Percentiles rank a stretch among this genome's conserved stretches.
Evolutionary conservation across 2,113 vertebrate species (phyloP).

Genomic region (Pteropus alecto): DNA sequence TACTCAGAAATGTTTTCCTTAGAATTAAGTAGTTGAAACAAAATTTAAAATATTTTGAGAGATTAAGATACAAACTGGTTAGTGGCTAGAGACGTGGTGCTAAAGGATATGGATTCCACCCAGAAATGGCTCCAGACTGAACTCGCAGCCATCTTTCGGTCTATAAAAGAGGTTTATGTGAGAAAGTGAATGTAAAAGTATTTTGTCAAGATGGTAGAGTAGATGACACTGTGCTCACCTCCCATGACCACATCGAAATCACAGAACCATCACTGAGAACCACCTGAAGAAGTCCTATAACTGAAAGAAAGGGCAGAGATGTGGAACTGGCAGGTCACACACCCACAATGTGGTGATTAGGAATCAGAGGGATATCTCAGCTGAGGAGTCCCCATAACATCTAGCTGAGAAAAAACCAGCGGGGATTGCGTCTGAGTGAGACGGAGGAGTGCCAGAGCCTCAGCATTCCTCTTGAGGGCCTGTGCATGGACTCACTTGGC

Average conservation of each 20-base stretch:
- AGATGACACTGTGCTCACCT: neutral
- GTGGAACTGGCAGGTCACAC: too few species aligned
- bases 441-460: too few species aligned
- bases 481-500: neutral
- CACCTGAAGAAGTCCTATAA: neutral
- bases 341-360: too few species aligned
- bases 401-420: neutral
- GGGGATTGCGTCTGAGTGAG: too few species aligned
- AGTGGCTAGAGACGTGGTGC: neutral
- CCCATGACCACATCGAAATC: neutral
- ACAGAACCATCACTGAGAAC: neutral
- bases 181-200: neutral
- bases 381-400: neutral
- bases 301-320: too few species aligned
- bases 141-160: neutral
- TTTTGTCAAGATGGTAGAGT: neutral
- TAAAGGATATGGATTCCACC: neutral
- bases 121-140: neutral
- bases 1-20: neutral
- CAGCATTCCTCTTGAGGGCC: neutral
- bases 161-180: accelerated
- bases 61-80: neutral
- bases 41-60: neutral
- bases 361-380: too few species aligned
- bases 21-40: neutral